These are phyloP conservation scores for Oxygymnocypris stewartii DNA, from an alignment of 2,113 vertebrate species.

Conservation along the genomic window DNA sequence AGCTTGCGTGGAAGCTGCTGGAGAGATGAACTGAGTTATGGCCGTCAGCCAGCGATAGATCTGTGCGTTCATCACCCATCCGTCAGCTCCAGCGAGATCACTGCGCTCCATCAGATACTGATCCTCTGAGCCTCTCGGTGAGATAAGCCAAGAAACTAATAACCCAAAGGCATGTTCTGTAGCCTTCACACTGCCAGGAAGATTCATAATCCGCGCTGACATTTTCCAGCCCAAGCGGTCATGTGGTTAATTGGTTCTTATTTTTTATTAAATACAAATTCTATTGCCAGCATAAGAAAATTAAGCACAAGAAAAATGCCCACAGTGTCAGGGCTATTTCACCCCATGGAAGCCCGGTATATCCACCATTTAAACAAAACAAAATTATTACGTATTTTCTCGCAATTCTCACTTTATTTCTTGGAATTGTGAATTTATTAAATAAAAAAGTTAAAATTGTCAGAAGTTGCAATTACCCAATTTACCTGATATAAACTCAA, in stretches of 20 bases:
- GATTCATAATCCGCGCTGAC: constrained; percentile 12
- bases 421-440: too few species aligned
- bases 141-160: constrained; percentile 24
- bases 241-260: not conserved
- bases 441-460: too few species aligned
- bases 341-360: too few species aligned
- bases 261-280: not conserved
- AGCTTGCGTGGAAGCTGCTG: constrained; percentile 18
- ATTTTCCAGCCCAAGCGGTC: not conserved
- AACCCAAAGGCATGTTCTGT: constrained; percentile 35
- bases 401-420: too few species aligned
- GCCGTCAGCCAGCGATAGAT: constrained; percentile 37
- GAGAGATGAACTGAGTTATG: constrained; percentile 27
- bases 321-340: too few species aligned
- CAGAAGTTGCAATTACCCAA: too few species aligned
- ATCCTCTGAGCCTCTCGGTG: not conserved
- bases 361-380: too few species aligned
- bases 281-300: not conserved
- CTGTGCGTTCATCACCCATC: constrained; percentile 43
- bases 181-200: not conserved
- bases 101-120: constrained; percentile 41
- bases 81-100: constrained; percentile 17
- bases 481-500: too few species aligned
- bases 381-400: too few species aligned
- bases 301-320: too few species aligned